Evolutionary conservation across 2,113 vertebrate species (phyloP).

Genomic region (Nymphicus hollandicus): DNA sequence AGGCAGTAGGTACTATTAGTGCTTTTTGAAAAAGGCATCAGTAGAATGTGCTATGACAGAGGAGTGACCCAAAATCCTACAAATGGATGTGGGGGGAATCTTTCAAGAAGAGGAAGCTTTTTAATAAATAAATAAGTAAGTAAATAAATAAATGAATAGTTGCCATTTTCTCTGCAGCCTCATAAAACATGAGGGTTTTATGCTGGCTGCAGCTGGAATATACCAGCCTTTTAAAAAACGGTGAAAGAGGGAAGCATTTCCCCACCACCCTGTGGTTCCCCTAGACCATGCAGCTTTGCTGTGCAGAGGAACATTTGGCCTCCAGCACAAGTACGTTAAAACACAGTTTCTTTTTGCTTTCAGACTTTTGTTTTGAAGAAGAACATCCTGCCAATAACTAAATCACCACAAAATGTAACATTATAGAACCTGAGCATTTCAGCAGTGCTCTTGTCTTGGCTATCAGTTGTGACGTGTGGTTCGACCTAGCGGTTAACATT

Average conservation of each 20-base stretch:
- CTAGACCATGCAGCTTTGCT: background rate
- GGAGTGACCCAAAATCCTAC: background rate
- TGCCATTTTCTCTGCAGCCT: slow-evolving; percentile 47
- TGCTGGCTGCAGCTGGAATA: slow-evolving; percentile 10
- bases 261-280: background rate
- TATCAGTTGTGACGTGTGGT: background rate
- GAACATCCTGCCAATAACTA: slow-evolving; percentile 44
- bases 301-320: background rate
- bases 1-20: background rate
- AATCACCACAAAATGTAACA: slow-evolving; percentile 23
- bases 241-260: slow-evolving; percentile 22
- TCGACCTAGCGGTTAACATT: background rate
- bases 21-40: background rate
- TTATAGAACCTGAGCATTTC: slow-evolving; percentile 28
- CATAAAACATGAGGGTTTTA: background rate
- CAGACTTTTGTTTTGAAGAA: slow-evolving; percentile 53
- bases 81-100: background rate
- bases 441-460: slow-evolving; percentile 60
- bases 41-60: background rate
- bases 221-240: background rate
- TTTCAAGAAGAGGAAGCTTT: background rate
- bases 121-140: background rate
- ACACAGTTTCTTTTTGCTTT: background rate
- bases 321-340: background rate
- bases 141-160: background rate